phyloP scores from a whole-genome alignment of 2,888 invertebrate genomes.

The Latrodectus hesperus region DNA sequence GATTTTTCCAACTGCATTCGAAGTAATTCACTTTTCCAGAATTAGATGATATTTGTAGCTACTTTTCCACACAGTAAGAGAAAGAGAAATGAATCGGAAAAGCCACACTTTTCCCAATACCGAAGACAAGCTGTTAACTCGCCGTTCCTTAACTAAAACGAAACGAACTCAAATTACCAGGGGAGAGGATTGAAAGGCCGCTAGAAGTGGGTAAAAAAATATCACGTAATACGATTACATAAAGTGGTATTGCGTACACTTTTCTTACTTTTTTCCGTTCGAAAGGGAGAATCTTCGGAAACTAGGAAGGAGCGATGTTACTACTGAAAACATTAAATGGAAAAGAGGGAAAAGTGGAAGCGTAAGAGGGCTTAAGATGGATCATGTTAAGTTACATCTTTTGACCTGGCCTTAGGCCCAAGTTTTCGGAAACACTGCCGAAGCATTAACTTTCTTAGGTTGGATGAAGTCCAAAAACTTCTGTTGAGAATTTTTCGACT shows the following conservation, averaged over 20 bases:
- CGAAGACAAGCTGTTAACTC: background rate
- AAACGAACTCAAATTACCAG: constrained; percentile 3
- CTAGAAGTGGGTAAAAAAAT: background rate
- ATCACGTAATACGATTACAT: constrained; percentile 1
- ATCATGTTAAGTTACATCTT: constrained; percentile 35
- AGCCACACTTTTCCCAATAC: background rate
- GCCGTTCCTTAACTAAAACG: background rate
- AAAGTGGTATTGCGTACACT: constrained; percentile 12
- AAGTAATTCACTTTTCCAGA: background rate
- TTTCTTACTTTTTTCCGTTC: background rate
- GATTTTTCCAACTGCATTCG: no score
- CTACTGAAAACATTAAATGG: constrained; percentile 25
- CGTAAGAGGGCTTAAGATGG: constrained; percentile 7
- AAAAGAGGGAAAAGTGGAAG: background rate
- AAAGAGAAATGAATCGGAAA: background rate
- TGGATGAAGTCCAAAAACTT: constrained; percentile 11
- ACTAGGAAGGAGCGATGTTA: constrained; percentile 10
- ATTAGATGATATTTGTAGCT: background rate
- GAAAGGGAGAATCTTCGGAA: background rate
- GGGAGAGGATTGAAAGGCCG: background rate
- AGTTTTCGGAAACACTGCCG: constrained; percentile 7
- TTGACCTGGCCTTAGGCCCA: constrained; percentile 40
- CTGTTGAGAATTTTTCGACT: constrained; percentile 14
- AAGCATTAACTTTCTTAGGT: constrained; percentile 29
- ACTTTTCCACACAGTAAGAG: background rate